Base-by-base conservation (phyloP, 1,140 invertebrate species). In the Mesaphorura yosii region DNA sequence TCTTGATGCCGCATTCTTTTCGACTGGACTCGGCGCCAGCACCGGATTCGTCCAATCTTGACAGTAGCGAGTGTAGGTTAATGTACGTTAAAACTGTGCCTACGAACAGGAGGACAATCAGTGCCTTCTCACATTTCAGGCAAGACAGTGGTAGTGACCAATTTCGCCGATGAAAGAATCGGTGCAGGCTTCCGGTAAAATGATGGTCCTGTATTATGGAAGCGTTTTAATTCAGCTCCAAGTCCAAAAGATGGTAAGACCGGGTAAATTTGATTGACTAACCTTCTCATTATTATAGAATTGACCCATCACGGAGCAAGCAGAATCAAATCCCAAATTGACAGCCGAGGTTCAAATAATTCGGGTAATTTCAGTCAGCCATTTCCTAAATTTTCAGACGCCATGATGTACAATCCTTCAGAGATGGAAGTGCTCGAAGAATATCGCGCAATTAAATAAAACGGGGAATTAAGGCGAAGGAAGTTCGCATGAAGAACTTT, bases 21-120 rank as follows among this genome's bases (percentile, higher is more conserved):
- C 19, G 5, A 27, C 14, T 56, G 3, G 25, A 44, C 1, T 26
- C 25, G 7, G 19, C 26, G 17, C 2, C 17, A 12, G n/a, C 17
- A 26, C 29, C 25, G 29, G 20, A 22, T 10, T 19, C 15, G 4
- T 48, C 26, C 10, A 34, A 26, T 17, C 15, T 34, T 22, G 6
- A n/a, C 4, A 31, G 20, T 23, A 53, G 51, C 27, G 40, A 25
- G 19, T 28, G 31, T 10, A 59, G 25, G 26, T 59, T 55, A 1
- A 55, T 15, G 25, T 42, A 59, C 1, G 57, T 55, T 17, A 59
- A 38, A 14, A 55, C 27, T 0, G 45, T 38, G 4, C 57, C 57
- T 4, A 59, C 12, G 2, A 55, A 12, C 5, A 55, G 38, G 19
- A 59, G 17, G n/a, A 29, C 10, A 4, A 50, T 3, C 4, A 50